Evolutionary conservation across 1,140 invertebrate species (phyloP), one percentile per base, ranked within the genome.

Genomic region (Zaprionus gabonicus): DNA sequence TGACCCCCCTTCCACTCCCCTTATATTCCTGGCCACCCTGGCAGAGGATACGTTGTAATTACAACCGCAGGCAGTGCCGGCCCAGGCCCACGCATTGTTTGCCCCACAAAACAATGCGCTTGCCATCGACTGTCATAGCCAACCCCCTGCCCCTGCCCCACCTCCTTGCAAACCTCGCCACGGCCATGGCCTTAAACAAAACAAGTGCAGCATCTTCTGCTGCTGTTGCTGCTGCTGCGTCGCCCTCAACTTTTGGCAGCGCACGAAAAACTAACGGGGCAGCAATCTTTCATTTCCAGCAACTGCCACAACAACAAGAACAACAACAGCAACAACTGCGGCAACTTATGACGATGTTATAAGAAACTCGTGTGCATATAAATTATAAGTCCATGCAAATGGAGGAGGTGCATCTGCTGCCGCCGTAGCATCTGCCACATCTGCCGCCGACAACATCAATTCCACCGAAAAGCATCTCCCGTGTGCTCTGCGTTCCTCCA

Each of bases 31-130:
- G 9, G 6, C 41, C 10, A 2, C 36, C 65, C 31, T 25, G 44
- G 67, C 44, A 59, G 57, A 66, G 83, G 77, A 79, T 82, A 80
- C 68, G 85, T 74, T 84, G 85, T 88, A 88, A 88, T 88, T 88
- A 88, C 79, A 79, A 82, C 84, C 81, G 60, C 41, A 63, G 78
- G 82, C 68, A 15, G 49, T 28, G 41, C 62, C 53, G 44, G 53
- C 10, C 41, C 60, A 68, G 64, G 51, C 73, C 20, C 34, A 49
- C 69, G 38, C 55, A 34, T 85, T 83, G 81, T 84, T 83, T 81
- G 64, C 66, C 66, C 49, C 62, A 36, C 6, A 80, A 80, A 80
- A 86, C 71, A 86, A 80, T 63, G 71, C 59, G n/a, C 41, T 28
- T 55, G 34, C 38, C 38, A 41, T 41, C 38, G 38, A n/a, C 38